Conservation (phyloP, 2,888 invertebrate species). For the Tetranychus truncatus region DNA sequence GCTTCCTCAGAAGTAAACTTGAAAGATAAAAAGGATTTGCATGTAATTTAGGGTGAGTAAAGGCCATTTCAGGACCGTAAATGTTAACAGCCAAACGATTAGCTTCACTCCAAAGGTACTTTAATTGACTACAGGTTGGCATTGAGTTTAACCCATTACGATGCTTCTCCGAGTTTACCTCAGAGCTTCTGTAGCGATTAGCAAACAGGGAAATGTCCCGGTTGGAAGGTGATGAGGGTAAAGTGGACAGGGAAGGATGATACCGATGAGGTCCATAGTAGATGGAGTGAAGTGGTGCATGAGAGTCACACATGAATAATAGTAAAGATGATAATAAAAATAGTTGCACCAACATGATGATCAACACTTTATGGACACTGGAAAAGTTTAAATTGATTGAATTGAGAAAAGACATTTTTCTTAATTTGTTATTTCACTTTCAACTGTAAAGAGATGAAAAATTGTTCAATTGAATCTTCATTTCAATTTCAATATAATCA, state of each 20-base stretch:
- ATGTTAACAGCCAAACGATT: background rate
- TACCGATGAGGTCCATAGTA: background rate
- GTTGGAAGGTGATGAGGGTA: background rate
- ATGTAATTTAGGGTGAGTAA: background rate
- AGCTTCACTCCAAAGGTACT: background rate
- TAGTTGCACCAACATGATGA: background rate
- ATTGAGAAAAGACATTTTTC: background rate
- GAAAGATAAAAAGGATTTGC: background rate
- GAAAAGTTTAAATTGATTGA: background rate
- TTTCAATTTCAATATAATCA: too few species aligned
- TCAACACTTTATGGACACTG: background rate
- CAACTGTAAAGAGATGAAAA: background rate
- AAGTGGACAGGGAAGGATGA: background rate
- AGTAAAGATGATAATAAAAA: background rate
- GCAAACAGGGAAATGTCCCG: background rate
- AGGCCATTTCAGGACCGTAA: background rate
- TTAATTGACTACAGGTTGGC: background rate
- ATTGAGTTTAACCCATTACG: background rate
- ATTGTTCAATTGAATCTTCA: background rate
- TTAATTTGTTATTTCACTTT: background rate
- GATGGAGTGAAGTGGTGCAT: background rate
- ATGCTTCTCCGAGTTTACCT: background rate
- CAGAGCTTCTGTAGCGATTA: background rate
- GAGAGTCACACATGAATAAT: background rate
- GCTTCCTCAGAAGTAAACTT: background rate